These are phyloP conservation scores for Onychomys arenicola DNA, from an alignment of 2,797 vertebrate species.

Conservation along the genomic window DNA sequence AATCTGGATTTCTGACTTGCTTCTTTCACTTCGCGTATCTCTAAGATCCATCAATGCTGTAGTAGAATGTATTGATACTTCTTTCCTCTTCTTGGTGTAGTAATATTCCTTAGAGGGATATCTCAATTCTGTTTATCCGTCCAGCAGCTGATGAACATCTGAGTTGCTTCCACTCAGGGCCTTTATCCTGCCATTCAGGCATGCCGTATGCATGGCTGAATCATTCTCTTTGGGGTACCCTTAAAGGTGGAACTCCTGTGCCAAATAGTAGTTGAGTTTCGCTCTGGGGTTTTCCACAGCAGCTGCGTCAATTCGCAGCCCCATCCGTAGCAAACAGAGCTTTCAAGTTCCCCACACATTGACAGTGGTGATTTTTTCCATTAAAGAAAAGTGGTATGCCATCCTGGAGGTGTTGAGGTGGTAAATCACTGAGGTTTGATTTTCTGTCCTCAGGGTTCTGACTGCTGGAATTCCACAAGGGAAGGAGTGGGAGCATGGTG, in stretches of 20 bases:
- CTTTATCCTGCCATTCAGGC: background rate
- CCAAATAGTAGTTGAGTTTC: rapidly evolving
- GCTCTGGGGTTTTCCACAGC: background rate
- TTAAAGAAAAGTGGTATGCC: background rate
- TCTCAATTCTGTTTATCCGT: rapidly evolving
- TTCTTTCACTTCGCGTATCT: background rate
- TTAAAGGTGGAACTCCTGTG: no score
- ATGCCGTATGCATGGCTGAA: rapidly evolving
- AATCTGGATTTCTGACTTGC: background rate
- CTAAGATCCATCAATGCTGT: rapidly evolving
- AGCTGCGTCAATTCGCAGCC: background rate
- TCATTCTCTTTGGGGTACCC: background rate
- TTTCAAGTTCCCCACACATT: background rate
- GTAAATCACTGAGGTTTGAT: background rate
- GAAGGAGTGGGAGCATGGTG: no score
- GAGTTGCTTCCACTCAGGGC: background rate
- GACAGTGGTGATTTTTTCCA: background rate
- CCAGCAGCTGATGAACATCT: background rate
- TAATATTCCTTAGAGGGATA: rapidly evolving
- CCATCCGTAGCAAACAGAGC: background rate
- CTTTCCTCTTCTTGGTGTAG: background rate
- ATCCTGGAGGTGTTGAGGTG: background rate
- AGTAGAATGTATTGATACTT: rapidly evolving
- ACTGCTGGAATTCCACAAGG: rapidly evolving
- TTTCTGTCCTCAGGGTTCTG: background rate